Evolutionary conservation across 2,113 vertebrate genomes (phyloP), one percentile per base, ranked within the genome.

Genomic region (Chloebia gouldiae): DNA sequence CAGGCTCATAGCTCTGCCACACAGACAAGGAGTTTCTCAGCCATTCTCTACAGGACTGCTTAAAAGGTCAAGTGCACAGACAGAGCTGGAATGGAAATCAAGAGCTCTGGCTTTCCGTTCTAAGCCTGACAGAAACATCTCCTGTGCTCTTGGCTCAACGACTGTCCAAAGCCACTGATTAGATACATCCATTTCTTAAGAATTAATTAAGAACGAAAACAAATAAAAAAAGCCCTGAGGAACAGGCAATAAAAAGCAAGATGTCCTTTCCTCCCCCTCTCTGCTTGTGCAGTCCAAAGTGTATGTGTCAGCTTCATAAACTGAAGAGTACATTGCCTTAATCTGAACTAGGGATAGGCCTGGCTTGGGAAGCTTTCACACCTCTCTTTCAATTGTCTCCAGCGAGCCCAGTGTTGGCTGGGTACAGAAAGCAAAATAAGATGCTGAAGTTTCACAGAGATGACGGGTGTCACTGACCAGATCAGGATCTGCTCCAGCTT

Each of bases 41-140:
- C 30, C 68, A 11, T 53, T 69, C 83, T 42, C 40, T 4, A 25
- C 56, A 81, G 53, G 61, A 53, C 69, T 64, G 91, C 31, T 47
- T 68, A 42, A 82, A 95, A 96, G 91, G 86, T 91, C 73, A 94
- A 93, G 53, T 20, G 54, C 80, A 79, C 65, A 87, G 89, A 65
- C 81, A 82, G 89, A 69, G 66, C 35, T 92, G 87, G 91, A 88
- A 92, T 0, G 0, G 81, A 90, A 79, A 79, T 31, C 63, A 54
- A 28, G 40, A 76, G 77, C 64, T 84, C 65, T 73, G 79, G 50
- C 39, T 80, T 83, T 69, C 39, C 87, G 56, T 37, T 72, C 17
- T 11, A 81, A 70, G 56, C 47, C 54, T 66, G 72, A 90, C 35
- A 83, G 69, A 87, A 93, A 63, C 69, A 59, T 81, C 56, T 88